Percentiles rank a stretch among this genome's conserved stretches.
phyloP scores from a whole-genome alignment of 1,140 invertebrate genomes.

The Scaptomyza pallida region DNA sequence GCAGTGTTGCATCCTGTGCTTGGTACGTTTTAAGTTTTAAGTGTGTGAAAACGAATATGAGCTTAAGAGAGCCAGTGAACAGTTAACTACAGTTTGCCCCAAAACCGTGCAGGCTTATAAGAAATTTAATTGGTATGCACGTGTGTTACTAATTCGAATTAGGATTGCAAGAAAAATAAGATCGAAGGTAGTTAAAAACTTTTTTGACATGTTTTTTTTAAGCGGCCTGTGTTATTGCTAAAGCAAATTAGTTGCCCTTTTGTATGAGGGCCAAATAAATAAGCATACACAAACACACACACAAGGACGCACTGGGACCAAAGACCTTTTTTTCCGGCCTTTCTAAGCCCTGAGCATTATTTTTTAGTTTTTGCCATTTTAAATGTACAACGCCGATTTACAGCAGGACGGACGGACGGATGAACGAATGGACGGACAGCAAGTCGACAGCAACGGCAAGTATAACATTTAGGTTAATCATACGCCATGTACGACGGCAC shows the following conservation, averaged over 20 bases:
- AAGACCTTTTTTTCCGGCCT: constrained; percentile 59
- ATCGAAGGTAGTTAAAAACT: constrained; percentile 27
- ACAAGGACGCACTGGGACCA: constrained; percentile 22
- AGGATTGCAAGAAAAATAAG: not conserved
- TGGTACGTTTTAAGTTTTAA: constrained; percentile 26
- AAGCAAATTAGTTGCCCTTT: constrained; percentile 68
- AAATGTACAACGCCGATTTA: constrained; percentile 59
- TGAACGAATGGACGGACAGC: constrained; percentile 16
- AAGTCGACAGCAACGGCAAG: constrained; percentile 32
- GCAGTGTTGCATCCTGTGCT: constrained; percentile 1
- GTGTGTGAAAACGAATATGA: constrained; percentile 5
- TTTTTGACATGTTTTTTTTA: constrained; percentile 42
- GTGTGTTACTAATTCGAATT: not conserved
- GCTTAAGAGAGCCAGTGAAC: not conserved
- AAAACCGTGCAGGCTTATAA: not conserved
- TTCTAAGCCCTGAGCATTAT: constrained; percentile 50
- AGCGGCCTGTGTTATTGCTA: constrained; percentile 22
- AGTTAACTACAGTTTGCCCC: not conserved
- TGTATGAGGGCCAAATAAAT: constrained; percentile 55
- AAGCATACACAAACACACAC: constrained; percentile 32
- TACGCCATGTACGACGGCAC: constrained; percentile 56
- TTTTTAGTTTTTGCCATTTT: constrained; percentile 71
- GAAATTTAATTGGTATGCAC: not conserved
- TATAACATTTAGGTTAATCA: constrained; percentile 74
- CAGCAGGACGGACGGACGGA: constrained; percentile 13